Evolutionary conservation across 1,140 invertebrate genomes (phyloP), one percentile per base, ranked within the genome.

Genomic region (Campoletis sonorensis): DNA sequence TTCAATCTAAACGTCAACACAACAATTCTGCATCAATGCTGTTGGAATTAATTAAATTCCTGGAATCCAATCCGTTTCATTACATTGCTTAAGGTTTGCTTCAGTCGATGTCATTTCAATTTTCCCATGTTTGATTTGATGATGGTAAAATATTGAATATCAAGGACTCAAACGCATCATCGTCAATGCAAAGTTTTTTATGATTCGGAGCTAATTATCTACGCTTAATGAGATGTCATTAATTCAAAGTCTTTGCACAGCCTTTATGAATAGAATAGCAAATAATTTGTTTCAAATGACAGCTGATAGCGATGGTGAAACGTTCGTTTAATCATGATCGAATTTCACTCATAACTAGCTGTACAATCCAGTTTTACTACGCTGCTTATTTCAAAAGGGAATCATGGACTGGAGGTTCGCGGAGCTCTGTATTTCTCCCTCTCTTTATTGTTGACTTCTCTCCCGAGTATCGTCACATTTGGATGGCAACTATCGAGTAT

Each of bases 381-480:
- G 45, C 67, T 78, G 37, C 33, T 67, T 15, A 33, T 33, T n/a
- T 18, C 18, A 64, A 78, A 78, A 78, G 58, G 76, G 58, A 78
- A 37, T 23, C 37, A 37, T 26, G 7, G 21, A 78, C 26, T 78
- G 30, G 58, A 16, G 10, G 67, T 78, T 85, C 80, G 82, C 79
- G n/a, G n/a, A 61, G 78, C 71, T 68, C 73, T 85, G 77, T 76
- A 26, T 70, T 49, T 79, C 33, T 33, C 67, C 18, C 3, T 70
- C 27, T 33, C 67, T 70, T 21, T 70, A 30, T 4, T n/a, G 21
- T 23, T 27, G 18, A 23, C n/a, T 64, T 64, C 61, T 64, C 61
- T 64, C 5, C 1, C 5, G 51, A 61, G 37, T 61, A 33, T n/a
- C n/a, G 73, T 78, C 49, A 21, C 21, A 10, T 78, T 78, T 67